Evolutionary conservation across 2,888 invertebrate genomes (phyloP).

Genomic region (Cataglyphis livida): DNA sequence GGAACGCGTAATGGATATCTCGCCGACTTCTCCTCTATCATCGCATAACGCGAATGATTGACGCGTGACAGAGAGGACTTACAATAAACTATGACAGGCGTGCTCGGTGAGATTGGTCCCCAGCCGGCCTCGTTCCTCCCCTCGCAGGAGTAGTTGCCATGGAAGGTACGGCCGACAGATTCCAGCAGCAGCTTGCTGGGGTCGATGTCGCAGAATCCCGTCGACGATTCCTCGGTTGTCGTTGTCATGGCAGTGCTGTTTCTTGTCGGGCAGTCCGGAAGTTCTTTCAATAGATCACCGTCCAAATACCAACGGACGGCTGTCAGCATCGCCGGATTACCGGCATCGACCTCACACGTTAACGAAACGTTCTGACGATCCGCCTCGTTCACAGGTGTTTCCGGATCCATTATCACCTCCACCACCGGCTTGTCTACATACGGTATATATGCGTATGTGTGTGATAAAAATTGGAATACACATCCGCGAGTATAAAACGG

Average conservation of each 20-base stretch:
- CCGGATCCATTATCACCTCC: conserved; percentile 91
- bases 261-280: conserved; percentile 91
- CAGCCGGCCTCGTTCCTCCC: conserved; percentile 96
- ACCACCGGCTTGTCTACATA: conserved; percentile 92
- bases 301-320: conserved; percentile 96
- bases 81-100: conserved; percentile 94
- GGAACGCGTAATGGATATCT: not conserved
- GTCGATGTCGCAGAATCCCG: conserved; percentile 93
- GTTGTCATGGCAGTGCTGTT: conserved; percentile 78
- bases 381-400: conserved; percentile 92
- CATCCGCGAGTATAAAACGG: not conserved
- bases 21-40: conserved; percentile 1
- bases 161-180: conserved; percentile 94
- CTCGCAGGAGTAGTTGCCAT: conserved; percentile 97
- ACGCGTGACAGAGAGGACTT: conserved; percentile 83
- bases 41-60: conserved; percentile 19
- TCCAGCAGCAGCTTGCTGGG: conserved; percentile 94
- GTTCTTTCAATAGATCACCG: conserved; percentile 93
- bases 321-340: conserved; percentile 91
- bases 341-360: conserved; percentile 92
- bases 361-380: conserved; percentile 93
- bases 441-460: not conserved
- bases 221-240: conserved; percentile 81
- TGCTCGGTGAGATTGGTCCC: conserved; percentile 92
- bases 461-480: conserved; percentile 68